Evolutionary conservation across 30 jellyfish, hydroid and myxozoan genomes (phyloP).

Genomic region (Aurelia aurita): DNA sequence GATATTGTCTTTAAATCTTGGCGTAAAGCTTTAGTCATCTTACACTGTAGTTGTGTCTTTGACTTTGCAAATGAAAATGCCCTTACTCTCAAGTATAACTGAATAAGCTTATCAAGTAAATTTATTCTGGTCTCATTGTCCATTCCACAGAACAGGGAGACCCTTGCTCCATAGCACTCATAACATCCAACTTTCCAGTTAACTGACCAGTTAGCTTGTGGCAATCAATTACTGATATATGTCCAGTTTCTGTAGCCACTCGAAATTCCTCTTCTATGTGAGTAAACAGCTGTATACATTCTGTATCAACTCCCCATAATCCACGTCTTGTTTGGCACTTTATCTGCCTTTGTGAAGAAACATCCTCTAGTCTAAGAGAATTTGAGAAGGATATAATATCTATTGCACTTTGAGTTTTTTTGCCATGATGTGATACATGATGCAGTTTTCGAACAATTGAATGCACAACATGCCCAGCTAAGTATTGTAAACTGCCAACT

Average conservation of each 20-base stretch:
- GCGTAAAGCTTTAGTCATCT: neutral
- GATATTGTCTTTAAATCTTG: neutral
- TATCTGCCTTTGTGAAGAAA: conserved; percentile 28
- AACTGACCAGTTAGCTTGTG: conserved; percentile 11
- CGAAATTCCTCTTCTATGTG: conserved; percentile 31
- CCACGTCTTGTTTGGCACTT: conserved; percentile 63
- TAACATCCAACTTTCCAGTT: neutral
- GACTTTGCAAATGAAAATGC: conserved; percentile 19
- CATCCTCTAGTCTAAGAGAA: conserved; percentile 18
- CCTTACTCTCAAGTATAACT: conserved; percentile 31
- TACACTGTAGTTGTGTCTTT: neutral
- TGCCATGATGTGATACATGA: neutral
- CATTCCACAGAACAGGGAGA: conserved; percentile 11
- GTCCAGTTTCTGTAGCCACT: conserved; percentile 30
- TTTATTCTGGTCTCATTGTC: conserved; percentile 17
- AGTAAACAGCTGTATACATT: conserved; percentile 11
- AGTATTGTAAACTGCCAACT: conserved; percentile 34
- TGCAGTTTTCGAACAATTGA: conserved; percentile 36
- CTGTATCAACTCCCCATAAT: conserved; percentile 50
- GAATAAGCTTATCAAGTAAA: conserved; percentile 5
- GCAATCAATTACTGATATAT: conserved; percentile 26
- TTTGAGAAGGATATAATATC: conserved; percentile 25
- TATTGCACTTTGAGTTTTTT: conserved; percentile 10
- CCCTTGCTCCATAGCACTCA: conserved; percentile 35
- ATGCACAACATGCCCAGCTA: conserved; percentile 54